Evolutionary conservation across 1,140 invertebrate genomes (phyloP).

Genomic region (Drosophila sucinea): DNA sequence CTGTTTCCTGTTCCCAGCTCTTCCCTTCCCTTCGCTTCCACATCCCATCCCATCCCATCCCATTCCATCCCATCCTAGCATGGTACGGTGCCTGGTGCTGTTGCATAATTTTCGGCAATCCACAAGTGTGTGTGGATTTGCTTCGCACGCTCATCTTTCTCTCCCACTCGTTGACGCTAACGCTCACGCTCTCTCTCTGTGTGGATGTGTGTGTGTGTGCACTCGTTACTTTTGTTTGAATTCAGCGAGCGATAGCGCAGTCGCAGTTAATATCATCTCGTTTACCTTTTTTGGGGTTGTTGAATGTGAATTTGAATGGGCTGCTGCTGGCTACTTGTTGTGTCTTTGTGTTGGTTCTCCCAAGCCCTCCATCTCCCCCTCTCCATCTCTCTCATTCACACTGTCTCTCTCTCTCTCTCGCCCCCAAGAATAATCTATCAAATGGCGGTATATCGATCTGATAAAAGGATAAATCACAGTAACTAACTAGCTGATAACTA

Average conservation of each 20-base stretch:
- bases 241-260: constrained; percentile 46
- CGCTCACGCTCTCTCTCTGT: constrained; percentile 25
- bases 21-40: not conserved
- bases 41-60: constrained; percentile 14
- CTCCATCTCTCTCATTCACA: too few species aligned
- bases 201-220: constrained; percentile 46
- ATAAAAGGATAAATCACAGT: constrained; percentile 13
- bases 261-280: constrained; percentile 25
- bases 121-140: constrained; percentile 79
- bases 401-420: too few species aligned
- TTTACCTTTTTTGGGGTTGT: constrained; percentile 48
- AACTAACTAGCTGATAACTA: constrained; percentile 13
- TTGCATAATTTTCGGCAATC: constrained; percentile 81
- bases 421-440: constrained; percentile 18
- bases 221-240: constrained; percentile 50
- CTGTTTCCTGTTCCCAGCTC: constrained; percentile 4
- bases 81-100: constrained; percentile 51
- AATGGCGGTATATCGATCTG: constrained; percentile 42
- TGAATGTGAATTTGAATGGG: constrained; percentile 37
- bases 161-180: constrained; percentile 18
- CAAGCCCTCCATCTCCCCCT: not conserved
- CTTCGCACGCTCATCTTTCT: constrained; percentile 26
- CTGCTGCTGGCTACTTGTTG: constrained; percentile 70
- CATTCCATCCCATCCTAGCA: constrained; percentile 6
- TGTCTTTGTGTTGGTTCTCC: constrained; percentile 62